Evolutionary conservation across 2,797 vertebrate species (phyloP).

Genomic region (Mus spretus): DNA sequence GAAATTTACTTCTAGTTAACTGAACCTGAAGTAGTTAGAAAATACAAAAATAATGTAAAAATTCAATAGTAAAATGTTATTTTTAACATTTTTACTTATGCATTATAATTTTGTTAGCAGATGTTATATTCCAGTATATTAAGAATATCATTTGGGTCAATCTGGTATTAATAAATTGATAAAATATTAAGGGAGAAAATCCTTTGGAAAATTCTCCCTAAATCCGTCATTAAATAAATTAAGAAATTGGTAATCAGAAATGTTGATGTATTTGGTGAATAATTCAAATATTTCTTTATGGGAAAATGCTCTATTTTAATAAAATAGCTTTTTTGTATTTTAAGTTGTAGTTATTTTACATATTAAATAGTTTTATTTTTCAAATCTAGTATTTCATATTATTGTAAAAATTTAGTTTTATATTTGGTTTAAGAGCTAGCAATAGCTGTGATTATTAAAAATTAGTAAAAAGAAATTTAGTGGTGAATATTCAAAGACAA

Average conservation of each 20-base stretch:
- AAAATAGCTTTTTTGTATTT: background rate
- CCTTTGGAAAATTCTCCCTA: conserved; percentile 11
- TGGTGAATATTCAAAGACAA: background rate
- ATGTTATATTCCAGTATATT: background rate
- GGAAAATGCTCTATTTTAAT: background rate
- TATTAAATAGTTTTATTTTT: conserved; percentile 11
- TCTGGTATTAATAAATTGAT: background rate
- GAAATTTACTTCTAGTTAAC: background rate
- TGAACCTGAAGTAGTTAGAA: background rate
- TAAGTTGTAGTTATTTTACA: background rate
- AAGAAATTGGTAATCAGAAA: background rate
- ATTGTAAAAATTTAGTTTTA: conserved; percentile 10
- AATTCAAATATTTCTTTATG: background rate
- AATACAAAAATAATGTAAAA: background rate
- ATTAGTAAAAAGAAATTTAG: background rate
- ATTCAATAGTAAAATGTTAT: background rate
- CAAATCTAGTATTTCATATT: background rate
- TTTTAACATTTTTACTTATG: conserved; percentile 2
- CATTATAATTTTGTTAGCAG: background rate
- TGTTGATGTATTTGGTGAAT: background rate
- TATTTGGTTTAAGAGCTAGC: background rate
- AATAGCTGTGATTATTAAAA: background rate
- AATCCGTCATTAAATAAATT: conserved; percentile 29
- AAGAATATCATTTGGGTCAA: background rate
- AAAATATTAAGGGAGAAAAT: background rate